These are phyloP conservation scores for Nysson spinosus DNA, from an alignment of 2,888 invertebrate genomes.

Conservation along the genomic window DNA sequence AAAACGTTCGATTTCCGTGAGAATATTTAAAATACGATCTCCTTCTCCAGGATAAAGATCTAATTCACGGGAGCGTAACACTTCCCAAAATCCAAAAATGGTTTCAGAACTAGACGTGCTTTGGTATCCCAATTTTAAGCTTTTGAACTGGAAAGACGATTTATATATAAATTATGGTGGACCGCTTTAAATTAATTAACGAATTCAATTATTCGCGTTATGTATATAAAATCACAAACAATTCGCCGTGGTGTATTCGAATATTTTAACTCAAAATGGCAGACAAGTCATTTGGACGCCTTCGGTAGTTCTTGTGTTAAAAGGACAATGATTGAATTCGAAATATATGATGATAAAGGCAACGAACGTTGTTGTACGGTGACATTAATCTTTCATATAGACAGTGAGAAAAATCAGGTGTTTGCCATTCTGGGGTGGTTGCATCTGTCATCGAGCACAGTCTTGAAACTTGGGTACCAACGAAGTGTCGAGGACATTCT, in stretches of 20 bases:
- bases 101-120: slow-evolving; percentile 81
- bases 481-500: slow-evolving; percentile 79
- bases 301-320: too few relatives aligned
- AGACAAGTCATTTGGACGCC: too few relatives aligned
- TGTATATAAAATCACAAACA: too few relatives aligned
- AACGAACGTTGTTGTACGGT: slow-evolving; percentile 82
- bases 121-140: slow-evolving; percentile 82
- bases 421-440: slow-evolving; percentile 85
- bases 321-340: too few relatives aligned
- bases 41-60: slow-evolving; percentile 83
- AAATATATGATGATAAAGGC: background rate
- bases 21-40: slow-evolving; percentile 80
- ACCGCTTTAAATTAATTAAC: too few relatives aligned
- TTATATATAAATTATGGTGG: too few relatives aligned
- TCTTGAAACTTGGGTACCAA: slow-evolving; percentile 73
- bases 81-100: slow-evolving; percentile 80
- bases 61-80: slow-evolving; percentile 78
- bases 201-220: too few relatives aligned
- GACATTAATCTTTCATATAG: slow-evolving; percentile 82
- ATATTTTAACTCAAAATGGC: too few relatives aligned
- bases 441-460: slow-evolving; percentile 81
- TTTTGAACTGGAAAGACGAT: slow-evolving; percentile 81
- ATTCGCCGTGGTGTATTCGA: too few relatives aligned
- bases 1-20: slow-evolving; percentile 81
- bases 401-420: slow-evolving; percentile 88